Base-by-base conservation (phyloP, 2,797 vertebrate genomes). In the Myripristis murdjan region DNA sequence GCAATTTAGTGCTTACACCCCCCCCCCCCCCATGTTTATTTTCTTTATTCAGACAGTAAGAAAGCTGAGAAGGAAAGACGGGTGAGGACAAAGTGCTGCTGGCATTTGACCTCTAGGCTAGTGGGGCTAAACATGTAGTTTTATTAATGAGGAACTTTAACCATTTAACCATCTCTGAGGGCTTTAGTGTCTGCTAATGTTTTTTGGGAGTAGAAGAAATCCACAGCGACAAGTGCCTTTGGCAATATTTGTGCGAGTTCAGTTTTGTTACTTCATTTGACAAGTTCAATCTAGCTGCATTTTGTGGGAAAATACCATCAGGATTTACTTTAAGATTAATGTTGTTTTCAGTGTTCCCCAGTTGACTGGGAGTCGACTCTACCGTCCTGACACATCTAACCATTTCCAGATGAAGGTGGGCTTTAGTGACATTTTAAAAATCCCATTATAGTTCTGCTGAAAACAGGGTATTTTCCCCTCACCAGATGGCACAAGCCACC, bases 391-490 rank as follows among this genome's bases (percentile, higher is more conserved):
- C 75, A 49, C 77, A 35, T 55, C 46, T 85, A 93, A 91, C 77
- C 69, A 52, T 58, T 86, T 90, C 91, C 93, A 94, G 88, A 92
- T 92, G 89, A 89, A 86, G 66, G 75, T 70, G 75, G 77, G 79
- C 67, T 89, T 86, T 18, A 43, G 81, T 16, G 64, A 87, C 79
- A 51, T 83, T 87, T 79, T 15, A 44, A 73, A 82, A 82, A 69
- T 71, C 71, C 59, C 47, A 39, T 74, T 79, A 68, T 71, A 84
- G 71, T 76, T 85, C 75, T 70, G 26, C 53, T 72, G 47, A 82
- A 83, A 84, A 75, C 48, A 43, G 73, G 67, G 16, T 41, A 33
- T 57, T 67, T 70, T 72, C 56, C 77, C 77, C 57, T 79, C 67
- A 59, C 54, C 79, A 84, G 77, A 89, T 83, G 70, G 64, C 54